These are phyloP conservation scores for Aramus guarauna DNA, from an alignment of 2,113 vertebrate species.

Conservation along the genomic window DNA sequence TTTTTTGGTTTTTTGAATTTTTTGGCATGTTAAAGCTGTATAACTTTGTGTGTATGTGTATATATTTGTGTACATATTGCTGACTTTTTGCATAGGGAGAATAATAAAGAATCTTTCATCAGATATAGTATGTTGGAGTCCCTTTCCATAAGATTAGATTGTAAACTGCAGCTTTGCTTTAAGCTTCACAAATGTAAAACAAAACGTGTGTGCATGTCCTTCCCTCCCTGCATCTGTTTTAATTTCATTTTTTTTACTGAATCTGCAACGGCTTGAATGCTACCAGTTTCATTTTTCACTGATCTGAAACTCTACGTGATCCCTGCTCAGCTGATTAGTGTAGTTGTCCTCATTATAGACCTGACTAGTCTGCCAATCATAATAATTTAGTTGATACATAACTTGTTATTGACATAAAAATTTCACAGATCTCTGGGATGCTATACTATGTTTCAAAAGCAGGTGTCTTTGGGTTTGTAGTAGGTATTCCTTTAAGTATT, in stretches of 20 bases:
- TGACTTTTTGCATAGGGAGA: background rate
- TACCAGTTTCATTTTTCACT: background rate
- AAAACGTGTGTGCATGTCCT: rapidly evolving
- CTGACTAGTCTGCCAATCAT: background rate
- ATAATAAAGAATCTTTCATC: background rate
- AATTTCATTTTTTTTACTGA: background rate
- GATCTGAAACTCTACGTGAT: background rate
- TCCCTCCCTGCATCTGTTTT: background rate
- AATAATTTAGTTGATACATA: background rate
- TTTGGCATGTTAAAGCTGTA: background rate
- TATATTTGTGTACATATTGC: background rate
- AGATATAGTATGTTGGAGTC: background rate
- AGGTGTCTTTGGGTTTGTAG: background rate
- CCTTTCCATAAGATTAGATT: background rate
- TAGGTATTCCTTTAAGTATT: background rate
- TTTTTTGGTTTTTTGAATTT: background rate
- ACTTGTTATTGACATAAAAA: background rate
- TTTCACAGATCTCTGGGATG: background rate
- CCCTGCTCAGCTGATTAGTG: background rate
- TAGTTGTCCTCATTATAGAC: background rate
- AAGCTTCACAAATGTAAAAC: background rate
- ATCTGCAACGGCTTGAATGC: background rate
- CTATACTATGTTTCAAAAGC: background rate
- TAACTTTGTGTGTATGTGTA: background rate
- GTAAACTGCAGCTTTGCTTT: background rate